These are phyloP conservation scores for Podotricha telesiphe DNA, from an alignment of 2,888 invertebrate species.

Conservation along the genomic window DNA sequence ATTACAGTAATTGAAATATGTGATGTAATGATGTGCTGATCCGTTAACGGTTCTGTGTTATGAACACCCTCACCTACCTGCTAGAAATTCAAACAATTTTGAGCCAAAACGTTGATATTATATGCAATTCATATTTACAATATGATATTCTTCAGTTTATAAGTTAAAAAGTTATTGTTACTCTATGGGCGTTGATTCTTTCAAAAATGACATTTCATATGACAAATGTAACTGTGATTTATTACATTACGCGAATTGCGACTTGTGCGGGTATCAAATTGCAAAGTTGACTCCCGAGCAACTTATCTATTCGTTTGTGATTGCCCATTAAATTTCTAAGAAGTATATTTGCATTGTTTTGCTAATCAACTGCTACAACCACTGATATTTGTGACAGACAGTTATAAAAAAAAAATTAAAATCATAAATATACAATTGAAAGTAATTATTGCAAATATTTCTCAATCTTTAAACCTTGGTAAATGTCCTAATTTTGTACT, in stretches of 20 bases:
- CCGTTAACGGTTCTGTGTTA: no score
- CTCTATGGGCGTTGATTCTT: background rate
- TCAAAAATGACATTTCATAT: slow-evolving; percentile 6
- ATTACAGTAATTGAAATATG: no score
- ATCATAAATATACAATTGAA: background rate
- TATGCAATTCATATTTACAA: no score
- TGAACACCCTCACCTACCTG: no score
- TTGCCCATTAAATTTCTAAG: background rate
- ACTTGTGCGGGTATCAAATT: slow-evolving; percentile 18
- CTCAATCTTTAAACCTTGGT: slow-evolving; percentile 2
- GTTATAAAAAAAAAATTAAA: background rate
- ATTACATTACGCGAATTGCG: slow-evolving; percentile 11
- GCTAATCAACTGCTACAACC: background rate
- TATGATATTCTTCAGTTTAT: no score
- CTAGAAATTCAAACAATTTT: no score
- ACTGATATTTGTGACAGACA: background rate
- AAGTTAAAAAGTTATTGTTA: no score
- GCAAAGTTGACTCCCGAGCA: slow-evolving; percentile 9
- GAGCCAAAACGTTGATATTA: no score
- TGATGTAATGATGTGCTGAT: no score
- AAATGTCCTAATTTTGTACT: slow-evolving; percentile 11
- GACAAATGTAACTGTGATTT: slow-evolving; percentile 14
- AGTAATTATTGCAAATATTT: slow-evolving; percentile 3
- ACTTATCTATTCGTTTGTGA: background rate
- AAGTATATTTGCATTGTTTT: slow-evolving; percentile 27